A percentile compares a stretch with the other conserved stretches of the same genome.
Evolutionary conservation across 2,113 vertebrate genomes (phyloP).

Genomic region (Toxotes jaculatrix): DNA sequence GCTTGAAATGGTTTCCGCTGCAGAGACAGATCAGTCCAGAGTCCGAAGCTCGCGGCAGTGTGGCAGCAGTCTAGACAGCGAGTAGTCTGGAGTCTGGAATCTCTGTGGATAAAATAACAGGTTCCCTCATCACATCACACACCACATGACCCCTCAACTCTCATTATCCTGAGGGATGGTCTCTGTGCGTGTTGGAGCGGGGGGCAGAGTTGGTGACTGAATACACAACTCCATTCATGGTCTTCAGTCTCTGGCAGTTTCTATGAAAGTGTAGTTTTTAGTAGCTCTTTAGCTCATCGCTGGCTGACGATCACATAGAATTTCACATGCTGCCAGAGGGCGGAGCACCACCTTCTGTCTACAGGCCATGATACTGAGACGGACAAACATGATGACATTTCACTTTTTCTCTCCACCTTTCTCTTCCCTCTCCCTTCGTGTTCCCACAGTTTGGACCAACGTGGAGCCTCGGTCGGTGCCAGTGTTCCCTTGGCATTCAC

Average conservation of each 20-base stretch:
- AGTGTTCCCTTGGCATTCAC: constrained; percentile 95
- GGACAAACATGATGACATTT: constrained; percentile 60
- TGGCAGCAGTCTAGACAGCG: constrained; percentile 49
- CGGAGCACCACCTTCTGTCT: constrained; percentile 40
- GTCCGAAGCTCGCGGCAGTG: constrained; percentile 16
- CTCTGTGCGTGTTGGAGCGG: constrained; percentile 9
- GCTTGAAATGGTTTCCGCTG: constrained; percentile 19
- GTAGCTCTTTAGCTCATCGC: constrained; percentile 19
- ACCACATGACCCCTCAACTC: constrained; percentile 56
- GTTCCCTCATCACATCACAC: constrained; percentile 58
- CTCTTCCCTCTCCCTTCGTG: constrained; percentile 30
- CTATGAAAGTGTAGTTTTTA: constrained; percentile 48
- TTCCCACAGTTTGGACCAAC: constrained; percentile 92
- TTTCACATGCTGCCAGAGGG: constrained; percentile 46
- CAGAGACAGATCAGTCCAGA: constrained; percentile 23
- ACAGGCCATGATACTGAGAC: constrained; percentile 30
- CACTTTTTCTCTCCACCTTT: constrained; percentile 31
- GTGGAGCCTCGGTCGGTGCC: constrained; percentile 94
- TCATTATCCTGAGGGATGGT: constrained; percentile 47
- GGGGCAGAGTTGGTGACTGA: constrained; percentile 39
- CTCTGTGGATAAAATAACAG: constrained; percentile 64
- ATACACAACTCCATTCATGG: constrained; percentile 59
- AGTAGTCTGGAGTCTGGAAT: constrained; percentile 49
- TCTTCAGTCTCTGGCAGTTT: constrained; percentile 29
- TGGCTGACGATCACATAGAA: constrained; percentile 33